Conservation (phyloP, 2,797 vertebrate species). For the Eulemur coronatus region DNA sequence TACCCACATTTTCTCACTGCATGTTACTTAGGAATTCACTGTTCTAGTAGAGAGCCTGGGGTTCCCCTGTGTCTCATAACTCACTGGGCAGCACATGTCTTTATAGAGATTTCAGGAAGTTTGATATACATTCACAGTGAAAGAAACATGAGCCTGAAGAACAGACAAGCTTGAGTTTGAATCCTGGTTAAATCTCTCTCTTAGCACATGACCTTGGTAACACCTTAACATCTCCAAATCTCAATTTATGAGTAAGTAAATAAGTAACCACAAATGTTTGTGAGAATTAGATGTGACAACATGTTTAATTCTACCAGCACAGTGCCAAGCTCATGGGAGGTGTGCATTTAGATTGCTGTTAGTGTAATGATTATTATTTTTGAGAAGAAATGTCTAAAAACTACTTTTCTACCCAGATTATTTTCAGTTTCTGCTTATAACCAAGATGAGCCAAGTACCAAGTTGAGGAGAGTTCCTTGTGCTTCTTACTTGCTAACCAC, state of each 20-base stretch:
- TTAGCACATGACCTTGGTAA: not conserved
- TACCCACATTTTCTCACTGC: conserved; percentile 23
- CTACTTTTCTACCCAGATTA: not conserved
- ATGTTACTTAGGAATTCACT: conserved; percentile 17
- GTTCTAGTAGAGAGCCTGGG: not conserved
- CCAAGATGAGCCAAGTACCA: not conserved
- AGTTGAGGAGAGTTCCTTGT: not conserved
- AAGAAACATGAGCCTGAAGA: not conserved
- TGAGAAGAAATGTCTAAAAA: not conserved
- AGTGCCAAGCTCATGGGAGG: not conserved
- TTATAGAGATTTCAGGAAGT: conserved; percentile 35
- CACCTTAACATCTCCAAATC: not conserved
- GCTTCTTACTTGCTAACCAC: not conserved
- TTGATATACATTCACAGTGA: not conserved
- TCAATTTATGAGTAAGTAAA: not conserved
- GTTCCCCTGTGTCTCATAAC: not conserved
- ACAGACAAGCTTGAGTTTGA: not conserved
- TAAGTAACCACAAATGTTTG: not conserved
- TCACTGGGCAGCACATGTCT: conserved; percentile 38
- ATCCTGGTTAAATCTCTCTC: not conserved
- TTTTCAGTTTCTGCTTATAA: conserved; percentile 17
- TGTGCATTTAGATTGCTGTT: not conserved
- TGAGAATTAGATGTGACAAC: not conserved
- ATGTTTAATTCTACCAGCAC: not conserved
- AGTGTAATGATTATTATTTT: not conserved